Base-by-base conservation (phyloP, 2,113 vertebrate genomes). In the Hepsetus odoe region DNA sequence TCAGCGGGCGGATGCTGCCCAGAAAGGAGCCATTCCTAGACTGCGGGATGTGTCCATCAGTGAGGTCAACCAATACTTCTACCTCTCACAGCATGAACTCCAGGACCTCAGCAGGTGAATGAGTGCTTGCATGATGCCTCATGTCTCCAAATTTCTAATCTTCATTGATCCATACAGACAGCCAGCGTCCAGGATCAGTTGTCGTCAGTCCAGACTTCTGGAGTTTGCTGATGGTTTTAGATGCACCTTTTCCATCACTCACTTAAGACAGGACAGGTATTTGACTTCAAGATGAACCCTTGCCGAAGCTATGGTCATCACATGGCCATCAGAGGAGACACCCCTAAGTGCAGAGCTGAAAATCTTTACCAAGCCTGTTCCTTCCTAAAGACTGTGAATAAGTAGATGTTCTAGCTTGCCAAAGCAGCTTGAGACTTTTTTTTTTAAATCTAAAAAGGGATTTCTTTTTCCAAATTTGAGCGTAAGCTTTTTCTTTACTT, bases 1-100 rank as follows among this genome's bases (percentile, higher is more conserved):
- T 38, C 97, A 98, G 72, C 91, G 88, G 77, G 84, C 71, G 30
- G 93, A 95, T 70, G 71, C 80, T 67, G 80, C 74, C 59, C 87
- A 91, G 20, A 92, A 93, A 42, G 94, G 91, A 10, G 94, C 93
- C 58, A 93, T 98, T 64, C 96, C 95, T 55, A 90, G 92, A 1
- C 75, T 98, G 26, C 90, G 90, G 81, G 98, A 98, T 58, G 80
- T 98, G 81, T 88, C 96, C 62, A 95, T 98, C 69, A 96, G 93
- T 81, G 94, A 98, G 82, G 94, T 97, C 46, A 98, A 96, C 87
- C 92, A 86, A 53, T 93, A 26, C 18, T 77, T 80, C 59, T 83
- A 74, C 78, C 74, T 77, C 59, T 24, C 66, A 38, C 42, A 28
- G 0, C 12, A 7, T 16, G 56, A 70, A 59, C 76, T 70, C 66